Evolutionary conservation across 2,113 vertebrate genomes (phyloP), one percentile per base, ranked within the genome.

Genomic region (Chloebia gouldiae): DNA sequence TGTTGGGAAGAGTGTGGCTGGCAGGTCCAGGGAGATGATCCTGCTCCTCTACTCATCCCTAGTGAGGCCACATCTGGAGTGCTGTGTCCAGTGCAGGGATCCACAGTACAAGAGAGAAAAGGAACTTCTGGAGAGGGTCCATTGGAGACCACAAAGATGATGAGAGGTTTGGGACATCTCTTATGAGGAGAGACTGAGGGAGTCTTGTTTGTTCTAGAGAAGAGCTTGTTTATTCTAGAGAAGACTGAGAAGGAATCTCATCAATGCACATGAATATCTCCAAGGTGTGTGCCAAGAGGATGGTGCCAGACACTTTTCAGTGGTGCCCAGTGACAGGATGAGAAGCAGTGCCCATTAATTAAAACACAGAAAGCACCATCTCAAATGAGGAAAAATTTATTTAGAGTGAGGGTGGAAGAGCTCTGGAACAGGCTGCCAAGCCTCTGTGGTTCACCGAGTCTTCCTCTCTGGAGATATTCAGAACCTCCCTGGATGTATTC

Each of bases 281-380:
- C 59, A 60, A 45, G 28, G 5, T 4, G 13, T 7, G 15, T 66
- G 45, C 20, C 45, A 39, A 73, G 10, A 45, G 3, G 19, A 81
- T 39, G 8, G 8, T 44, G 19, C 13, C 33, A 73, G 39, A 30
- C 33, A 51, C 27, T 44, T 81, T 33, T 66, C 28, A 66, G 23
- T 9, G 2, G 7, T n/a, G 9, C 4, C 16, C 27, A 51, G 23
- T 0, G 0, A 66, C 33, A 45, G 28, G 19, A 81, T 1, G 3
- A 73, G 15, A 7, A 44, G 8, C 19, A 73, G 59, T 30, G 33
- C 7, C 20, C 13, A 30, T 45, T 8, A 81, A 45, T 1, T 39
- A 39, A 60, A 66, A 45, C 23, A 66, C 35, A 57, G 25, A 2
- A 65, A 45, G 3, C 39, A 18, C 24, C 24, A 53, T 16, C 39